Conservation (phyloP, 2,888 invertebrate genomes). For the Mythimna lalbum region DNA sequence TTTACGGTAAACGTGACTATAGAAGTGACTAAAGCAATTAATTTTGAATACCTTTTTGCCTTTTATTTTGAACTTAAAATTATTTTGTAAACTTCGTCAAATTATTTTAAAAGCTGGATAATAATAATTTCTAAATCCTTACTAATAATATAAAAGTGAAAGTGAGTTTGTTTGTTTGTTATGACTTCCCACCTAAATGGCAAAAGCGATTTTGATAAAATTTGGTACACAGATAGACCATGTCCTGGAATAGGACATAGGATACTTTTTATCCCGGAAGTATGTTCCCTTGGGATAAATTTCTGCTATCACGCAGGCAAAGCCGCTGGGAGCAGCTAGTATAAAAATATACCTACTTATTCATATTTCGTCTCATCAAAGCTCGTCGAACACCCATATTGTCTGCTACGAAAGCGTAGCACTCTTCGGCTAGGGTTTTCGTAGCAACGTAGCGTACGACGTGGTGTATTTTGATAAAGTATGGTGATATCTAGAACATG, state of each 20-base stretch:
- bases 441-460: slow-evolving; percentile 36
- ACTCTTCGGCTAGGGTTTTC: background rate
- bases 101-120: background rate
- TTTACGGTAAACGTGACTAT: slow-evolving; percentile 4
- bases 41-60: slow-evolving; percentile 7
- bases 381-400: background rate
- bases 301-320: no score
- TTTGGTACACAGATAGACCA: no score
- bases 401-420: slow-evolving; percentile 11
- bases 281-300: no score
- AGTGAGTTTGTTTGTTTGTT: no score
- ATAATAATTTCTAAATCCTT: background rate
- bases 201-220: no score
- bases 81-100: slow-evolving; percentile 3
- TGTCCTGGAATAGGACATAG: no score
- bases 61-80: slow-evolving; percentile 11
- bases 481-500: no score
- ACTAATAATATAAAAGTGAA: no score
- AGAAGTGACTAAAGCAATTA: slow-evolving; percentile 14
- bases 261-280: no score
- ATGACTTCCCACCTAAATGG: no score
- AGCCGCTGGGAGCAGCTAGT: no score
- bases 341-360: background rate
- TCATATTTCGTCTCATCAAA: background rate
- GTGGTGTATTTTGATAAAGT: background rate